These are phyloP conservation scores for Formica exsecta DNA, from an alignment of 1,140 invertebrate species.

Conservation along the genomic window DNA sequence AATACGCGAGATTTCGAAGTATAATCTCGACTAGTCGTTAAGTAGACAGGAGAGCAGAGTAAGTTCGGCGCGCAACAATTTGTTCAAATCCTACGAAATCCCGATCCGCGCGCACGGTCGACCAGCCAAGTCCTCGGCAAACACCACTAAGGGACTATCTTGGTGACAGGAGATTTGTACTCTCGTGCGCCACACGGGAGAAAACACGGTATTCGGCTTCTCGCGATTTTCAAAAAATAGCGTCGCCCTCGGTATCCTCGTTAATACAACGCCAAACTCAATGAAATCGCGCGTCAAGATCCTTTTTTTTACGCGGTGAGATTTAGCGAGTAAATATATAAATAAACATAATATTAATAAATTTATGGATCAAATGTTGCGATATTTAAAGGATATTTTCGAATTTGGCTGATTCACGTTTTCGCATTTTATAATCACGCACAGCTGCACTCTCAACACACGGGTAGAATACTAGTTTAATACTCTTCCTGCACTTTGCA, in stretches of 20 bases:
- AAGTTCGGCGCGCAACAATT: conserved; percentile 78
- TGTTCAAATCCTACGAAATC: conserved; percentile 82
- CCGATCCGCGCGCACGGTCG: conserved; percentile 77
- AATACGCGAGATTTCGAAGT: conserved; percentile 57
- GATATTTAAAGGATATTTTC: conserved; percentile 29
- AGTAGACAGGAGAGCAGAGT: conserved; percentile 71
- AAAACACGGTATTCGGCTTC: conserved; percentile 61
- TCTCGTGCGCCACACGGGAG: conserved; percentile 39
- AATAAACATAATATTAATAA: background rate
- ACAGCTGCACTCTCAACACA: background rate
- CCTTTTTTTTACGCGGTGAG: background rate
- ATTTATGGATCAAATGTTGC: background rate
- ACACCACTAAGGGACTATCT: conserved; percentile 78
- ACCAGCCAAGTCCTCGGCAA: conserved; percentile 78
- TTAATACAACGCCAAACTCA: background rate
- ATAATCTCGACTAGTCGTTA: conserved; percentile 71
- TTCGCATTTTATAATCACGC: conserved; percentile 46
- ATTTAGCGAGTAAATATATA: background rate
- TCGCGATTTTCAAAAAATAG: conserved; percentile 47
- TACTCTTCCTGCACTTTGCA: conserved; percentile 60
- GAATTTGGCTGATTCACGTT: background rate
- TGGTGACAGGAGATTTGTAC: conserved; percentile 78
- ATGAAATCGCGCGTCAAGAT: background rate
- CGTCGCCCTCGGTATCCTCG: conserved; percentile 31
- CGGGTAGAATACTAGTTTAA: conserved; percentile 59